Evolutionary conservation across 2,113 vertebrate species (phyloP).

Genomic region (Turdus rufiventris): DNA sequence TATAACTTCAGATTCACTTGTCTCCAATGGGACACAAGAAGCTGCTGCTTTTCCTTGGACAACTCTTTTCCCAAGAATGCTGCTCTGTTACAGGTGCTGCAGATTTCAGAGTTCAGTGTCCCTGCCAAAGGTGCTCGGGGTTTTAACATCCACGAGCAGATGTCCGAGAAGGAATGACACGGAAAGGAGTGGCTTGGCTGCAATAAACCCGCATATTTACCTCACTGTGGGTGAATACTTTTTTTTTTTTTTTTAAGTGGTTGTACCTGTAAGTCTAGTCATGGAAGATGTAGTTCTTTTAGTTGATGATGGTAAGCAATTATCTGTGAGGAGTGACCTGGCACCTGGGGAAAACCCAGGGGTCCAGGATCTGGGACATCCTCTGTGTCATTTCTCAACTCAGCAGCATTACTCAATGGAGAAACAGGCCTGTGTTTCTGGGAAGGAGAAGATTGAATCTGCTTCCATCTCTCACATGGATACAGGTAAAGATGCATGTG

Average conservation of each 20-base stretch:
- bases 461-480: neutral
- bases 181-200: conserved; percentile 64
- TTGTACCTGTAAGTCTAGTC: conserved; percentile 56
- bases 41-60: neutral
- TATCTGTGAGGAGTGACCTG: conserved; percentile 1
- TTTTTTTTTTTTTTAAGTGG: conserved; percentile 22
- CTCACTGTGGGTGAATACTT: neutral
- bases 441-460: neutral
- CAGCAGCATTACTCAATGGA: neutral
- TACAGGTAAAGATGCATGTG: neutral
- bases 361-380: neutral
- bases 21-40: conserved; percentile 8
- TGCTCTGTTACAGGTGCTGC: neutral
- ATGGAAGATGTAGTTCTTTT: conserved; percentile 1
- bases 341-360: conserved; percentile 28
- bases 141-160: conserved; percentile 39
- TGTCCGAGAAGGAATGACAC: conserved; percentile 37
- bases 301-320: conserved; percentile 1
- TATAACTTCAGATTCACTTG: conserved; percentile 58
- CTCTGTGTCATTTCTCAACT: neutral
- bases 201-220: conserved; percentile 50
- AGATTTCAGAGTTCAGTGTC: neutral
- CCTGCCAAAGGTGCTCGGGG: neutral
- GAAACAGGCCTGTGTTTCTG: neutral
- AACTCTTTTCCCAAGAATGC: neutral